A percentile compares a stretch with the other conserved stretches of the same genome.
phyloP scores from a whole-genome alignment of 2,113 vertebrate species.

The Ictalurus punctatus region DNA sequence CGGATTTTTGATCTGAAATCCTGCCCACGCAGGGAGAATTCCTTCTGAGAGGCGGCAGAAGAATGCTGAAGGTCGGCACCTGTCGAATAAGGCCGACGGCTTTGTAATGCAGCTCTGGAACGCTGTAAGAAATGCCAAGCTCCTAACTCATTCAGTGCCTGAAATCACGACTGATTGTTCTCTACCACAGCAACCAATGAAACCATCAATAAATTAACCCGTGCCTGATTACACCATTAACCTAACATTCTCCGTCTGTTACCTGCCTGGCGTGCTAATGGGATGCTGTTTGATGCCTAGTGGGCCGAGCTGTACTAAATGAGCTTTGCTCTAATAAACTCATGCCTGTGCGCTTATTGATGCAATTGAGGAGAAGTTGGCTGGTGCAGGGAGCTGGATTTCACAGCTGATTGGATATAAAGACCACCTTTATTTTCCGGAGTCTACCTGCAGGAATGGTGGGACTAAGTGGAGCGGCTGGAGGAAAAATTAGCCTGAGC shows the following conservation, averaged over 20 bases:
- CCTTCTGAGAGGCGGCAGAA: constrained; percentile 15
- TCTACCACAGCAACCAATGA: constrained; percentile 38
- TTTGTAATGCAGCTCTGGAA: constrained; percentile 8
- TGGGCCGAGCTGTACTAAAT: constrained; percentile 45
- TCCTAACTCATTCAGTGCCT: constrained; percentile 23
- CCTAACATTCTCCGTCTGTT: constrained; percentile 50
- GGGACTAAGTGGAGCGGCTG: constrained; percentile 1
- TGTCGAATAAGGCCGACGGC: constrained; percentile 36
- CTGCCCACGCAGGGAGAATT: constrained; percentile 36
- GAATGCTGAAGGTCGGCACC: constrained; percentile 48
- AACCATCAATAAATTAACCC: constrained; percentile 47
- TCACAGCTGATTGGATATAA: constrained; percentile 45
- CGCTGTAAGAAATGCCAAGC: constrained; percentile 34
- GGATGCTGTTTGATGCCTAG: constrained; percentile 32
- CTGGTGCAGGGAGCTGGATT: constrained; percentile 35
- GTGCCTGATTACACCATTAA: constrained; percentile 52
- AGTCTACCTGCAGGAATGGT: constrained; percentile 39
- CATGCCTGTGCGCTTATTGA: constrained; percentile 45
- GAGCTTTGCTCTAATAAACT: constrained; percentile 51
- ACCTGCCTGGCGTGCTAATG: constrained; percentile 51
- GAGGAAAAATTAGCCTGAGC: constrained; percentile 10
- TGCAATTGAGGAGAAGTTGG: constrained; percentile 37
- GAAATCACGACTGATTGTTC: constrained; percentile 45
- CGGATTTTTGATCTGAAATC: constrained; percentile 41
- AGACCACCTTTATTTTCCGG: constrained; percentile 8